Evolutionary conservation across 2,888 invertebrate genomes (phyloP).

Genomic region (Andrena flavipes): DNA sequence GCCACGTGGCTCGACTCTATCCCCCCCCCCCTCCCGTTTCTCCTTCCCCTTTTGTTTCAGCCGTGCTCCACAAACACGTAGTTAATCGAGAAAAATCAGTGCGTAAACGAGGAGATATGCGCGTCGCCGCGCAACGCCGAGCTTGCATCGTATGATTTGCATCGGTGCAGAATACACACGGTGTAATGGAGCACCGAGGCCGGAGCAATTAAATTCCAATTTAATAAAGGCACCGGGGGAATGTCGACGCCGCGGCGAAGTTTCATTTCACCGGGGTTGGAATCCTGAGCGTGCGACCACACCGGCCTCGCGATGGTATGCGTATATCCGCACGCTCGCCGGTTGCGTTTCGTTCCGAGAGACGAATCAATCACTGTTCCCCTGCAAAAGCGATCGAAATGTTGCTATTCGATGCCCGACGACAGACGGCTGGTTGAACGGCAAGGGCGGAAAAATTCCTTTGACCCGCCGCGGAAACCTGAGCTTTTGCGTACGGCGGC

Average conservation of each 20-base stretch:
- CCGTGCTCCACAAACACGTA: conserved; percentile 35
- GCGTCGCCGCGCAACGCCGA: conserved; percentile 36
- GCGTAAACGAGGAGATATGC: conserved; percentile 56
- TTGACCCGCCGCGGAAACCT: conserved; percentile 49
- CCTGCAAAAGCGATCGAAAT: conserved; percentile 65
- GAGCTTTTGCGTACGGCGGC: conserved; percentile 23
- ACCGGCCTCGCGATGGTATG: conserved; percentile 65
- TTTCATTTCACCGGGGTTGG: conserved; percentile 74
- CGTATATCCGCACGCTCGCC: conserved; percentile 53
- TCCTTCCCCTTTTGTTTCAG: neutral
- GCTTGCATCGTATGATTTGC: conserved; percentile 67
- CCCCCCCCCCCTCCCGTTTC: neutral
- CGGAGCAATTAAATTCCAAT: conserved; percentile 80
- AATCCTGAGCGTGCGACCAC: conserved; percentile 74
- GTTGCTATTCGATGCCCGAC: conserved; percentile 65
- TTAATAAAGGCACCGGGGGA: conserved; percentile 78
- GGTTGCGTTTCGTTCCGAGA: conserved; percentile 67
- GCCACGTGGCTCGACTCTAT: neutral
- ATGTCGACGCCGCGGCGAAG: conserved; percentile 72
- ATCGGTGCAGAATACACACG: conserved; percentile 64
- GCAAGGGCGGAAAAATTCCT: conserved; percentile 62
- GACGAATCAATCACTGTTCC: conserved; percentile 74
- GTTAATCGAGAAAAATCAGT: conserved; percentile 68
- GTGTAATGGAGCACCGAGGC: conserved; percentile 72
- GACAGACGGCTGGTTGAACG: conserved; percentile 55